Percentiles rank a stretch among this genome's conserved stretches.
Evolutionary conservation across 2,797 vertebrate genomes (phyloP).

Genomic region (Okamejei kenojei): DNA sequence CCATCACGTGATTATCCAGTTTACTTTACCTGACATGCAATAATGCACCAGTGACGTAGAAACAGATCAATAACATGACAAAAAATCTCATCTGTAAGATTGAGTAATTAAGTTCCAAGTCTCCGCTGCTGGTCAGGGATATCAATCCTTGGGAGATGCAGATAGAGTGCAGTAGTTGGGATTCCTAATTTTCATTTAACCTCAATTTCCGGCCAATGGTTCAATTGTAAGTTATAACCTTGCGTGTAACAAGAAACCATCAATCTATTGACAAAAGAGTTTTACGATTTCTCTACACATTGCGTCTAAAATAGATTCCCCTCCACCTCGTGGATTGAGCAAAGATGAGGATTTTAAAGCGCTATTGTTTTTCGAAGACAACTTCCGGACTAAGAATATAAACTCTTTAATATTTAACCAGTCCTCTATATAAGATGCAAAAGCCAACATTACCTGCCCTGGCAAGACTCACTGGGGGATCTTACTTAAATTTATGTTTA

Average conservation of each 20-base stretch:
- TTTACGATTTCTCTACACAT: neutral
- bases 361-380: neutral
- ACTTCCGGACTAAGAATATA: neutral
- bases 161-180: neutral
- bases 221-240: neutral
- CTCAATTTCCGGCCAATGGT: neutral
- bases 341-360: neutral
- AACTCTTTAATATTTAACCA: neutral
- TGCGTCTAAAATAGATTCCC: neutral
- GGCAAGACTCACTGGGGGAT: neutral
- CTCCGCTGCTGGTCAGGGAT: neutral
- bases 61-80: neutral
- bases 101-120: neutral
- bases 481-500: neutral
- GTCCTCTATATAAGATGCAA: too few relatives aligned
- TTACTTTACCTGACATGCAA: neutral
- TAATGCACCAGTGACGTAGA: neutral
- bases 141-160: neutral
- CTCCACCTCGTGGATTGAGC: neutral
- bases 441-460: neutral
- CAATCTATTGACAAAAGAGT: neutral
- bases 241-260: neutral
- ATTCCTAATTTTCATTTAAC: neutral
- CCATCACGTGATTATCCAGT: neutral
- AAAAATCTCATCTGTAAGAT: neutral